Conservation (phyloP, 1,140 invertebrate genomes). For the Microvelia longipes region DNA sequence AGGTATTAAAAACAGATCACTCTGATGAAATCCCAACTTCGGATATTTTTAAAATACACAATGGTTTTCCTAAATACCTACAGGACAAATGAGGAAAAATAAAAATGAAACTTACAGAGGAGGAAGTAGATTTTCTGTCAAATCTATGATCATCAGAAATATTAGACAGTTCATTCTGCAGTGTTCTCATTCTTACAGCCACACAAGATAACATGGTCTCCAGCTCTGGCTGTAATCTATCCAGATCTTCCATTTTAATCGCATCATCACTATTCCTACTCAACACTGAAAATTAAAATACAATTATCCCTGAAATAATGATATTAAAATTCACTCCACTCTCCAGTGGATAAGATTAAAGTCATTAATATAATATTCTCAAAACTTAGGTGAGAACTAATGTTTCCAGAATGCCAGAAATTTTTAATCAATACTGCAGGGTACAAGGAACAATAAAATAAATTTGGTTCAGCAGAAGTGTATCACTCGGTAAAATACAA, state of each 20-base stretch:
- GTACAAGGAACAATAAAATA: background rate
- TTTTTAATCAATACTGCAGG: background rate
- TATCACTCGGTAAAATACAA: background rate
- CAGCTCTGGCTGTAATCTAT: slow-evolving; percentile 70
- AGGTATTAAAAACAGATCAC: too few relatives aligned
- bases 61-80: too few relatives aligned
- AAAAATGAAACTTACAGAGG: background rate
- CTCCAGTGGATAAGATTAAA: too few relatives aligned
- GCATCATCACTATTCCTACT: slow-evolving; percentile 40
- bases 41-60: too few relatives aligned
- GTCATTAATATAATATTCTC: too few relatives aligned
- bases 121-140: background rate
- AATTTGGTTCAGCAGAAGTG: background rate
- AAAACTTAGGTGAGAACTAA: background rate
- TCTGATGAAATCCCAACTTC: too few relatives aligned
- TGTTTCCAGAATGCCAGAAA: background rate
- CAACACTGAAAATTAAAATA: slow-evolving; percentile 33
- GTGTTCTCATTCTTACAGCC: slow-evolving; percentile 53
- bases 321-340: too few relatives aligned
- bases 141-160: background rate
- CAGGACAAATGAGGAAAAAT: too few relatives aligned
- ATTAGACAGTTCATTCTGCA: slow-evolving; percentile 51
- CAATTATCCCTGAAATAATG: background rate
- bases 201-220: slow-evolving; percentile 69
- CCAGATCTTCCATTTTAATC: slow-evolving; percentile 65